Evolutionary conservation across 2,113 vertebrate species (phyloP), one percentile per base, ranked within the genome.

Genomic region (Vicugna pacos): DNA sequence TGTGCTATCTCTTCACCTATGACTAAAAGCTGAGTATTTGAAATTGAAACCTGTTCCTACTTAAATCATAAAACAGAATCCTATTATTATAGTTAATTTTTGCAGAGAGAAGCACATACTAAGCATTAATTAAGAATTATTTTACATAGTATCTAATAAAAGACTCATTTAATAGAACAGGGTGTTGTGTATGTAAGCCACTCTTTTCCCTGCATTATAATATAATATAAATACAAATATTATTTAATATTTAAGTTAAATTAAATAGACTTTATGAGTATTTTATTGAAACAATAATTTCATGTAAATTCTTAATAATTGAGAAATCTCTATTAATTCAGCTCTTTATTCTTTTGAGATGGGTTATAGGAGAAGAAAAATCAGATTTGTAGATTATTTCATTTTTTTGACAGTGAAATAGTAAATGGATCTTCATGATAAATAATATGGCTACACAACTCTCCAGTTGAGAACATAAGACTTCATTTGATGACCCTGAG

Each of bases 261-360:
- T 86, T 46, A 89, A 81, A 80, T 65, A 24, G 0, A 93, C 80
- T 67, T 52, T 38, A 52, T 64, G 0, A 15, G 5, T 60, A 82
- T 64, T 58, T 96, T 89, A 64, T 73, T 42, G 9, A 19, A 79
- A 92, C 90, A 93, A 60, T 64, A 79, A 89, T 54, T 89, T 95
- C 52, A 83, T 62, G 16, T 42, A 69, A 42, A 91, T 85, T 64
- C 30, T 77, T 91, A 92, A 75, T 69, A 70, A 73, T 73, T 86
- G 16, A 91, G 9, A 89, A 89, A 67, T 83, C 3, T 72, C n/a
- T 94, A 77, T 65, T 93, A 93, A 89, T 84, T 65, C 30, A 62
- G 8, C 0, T 30, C 0, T 75, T 82, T 42, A 38, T 46, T 56
- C 2, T 75, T 93, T 67, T 69, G 19, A n/a, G 42, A 58, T 93